Conservation (phyloP, 23 tunicate species). For the Trididemnum clinides region DNA sequence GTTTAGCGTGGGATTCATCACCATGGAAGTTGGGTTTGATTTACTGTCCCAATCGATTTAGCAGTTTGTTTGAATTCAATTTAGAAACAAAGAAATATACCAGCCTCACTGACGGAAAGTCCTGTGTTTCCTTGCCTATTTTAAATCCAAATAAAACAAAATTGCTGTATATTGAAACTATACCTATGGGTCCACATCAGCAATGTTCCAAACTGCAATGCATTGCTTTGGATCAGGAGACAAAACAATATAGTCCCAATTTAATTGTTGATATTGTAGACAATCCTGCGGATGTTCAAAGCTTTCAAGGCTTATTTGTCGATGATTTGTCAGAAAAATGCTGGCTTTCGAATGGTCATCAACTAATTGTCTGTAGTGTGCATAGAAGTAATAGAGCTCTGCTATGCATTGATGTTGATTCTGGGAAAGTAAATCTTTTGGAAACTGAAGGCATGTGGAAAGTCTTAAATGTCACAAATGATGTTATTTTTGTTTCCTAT, state of each 20-base stretch:
- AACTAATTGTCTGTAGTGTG: constrained; percentile 10
- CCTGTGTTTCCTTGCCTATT: constrained; percentile 58
- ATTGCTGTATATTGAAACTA: constrained; percentile 57
- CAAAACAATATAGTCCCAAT: not conserved
- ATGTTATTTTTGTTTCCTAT: constrained; percentile 58
- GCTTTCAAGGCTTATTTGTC: constrained; percentile 67
- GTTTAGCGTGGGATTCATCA: constrained; percentile 55
- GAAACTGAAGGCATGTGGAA: constrained; percentile 40
- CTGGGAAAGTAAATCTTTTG: constrained; percentile 48
- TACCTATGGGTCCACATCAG: constrained; percentile 67
- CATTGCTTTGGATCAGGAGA: not conserved
- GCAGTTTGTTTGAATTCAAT: constrained; percentile 39
- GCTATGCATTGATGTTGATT: constrained; percentile 26
- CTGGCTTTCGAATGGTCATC: constrained; percentile 33
- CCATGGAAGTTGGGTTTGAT: constrained; percentile 84
- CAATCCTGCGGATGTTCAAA: not conserved
- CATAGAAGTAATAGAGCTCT: constrained; percentile 46
- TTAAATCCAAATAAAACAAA: constrained; percentile 50
- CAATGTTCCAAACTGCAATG: constrained; percentile 70
- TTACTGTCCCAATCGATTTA: constrained; percentile 71
- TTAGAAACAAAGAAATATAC: constrained; percentile 8
- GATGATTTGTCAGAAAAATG: constrained; percentile 26
- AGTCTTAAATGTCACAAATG: constrained; percentile 40
- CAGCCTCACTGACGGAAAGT: constrained; percentile 16
- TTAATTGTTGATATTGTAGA: constrained; percentile 60